Evolutionary conservation across 2,888 invertebrate species (phyloP), one percentile per base, ranked within the genome.

Genomic region (Petrophora chlorosata): DNA sequence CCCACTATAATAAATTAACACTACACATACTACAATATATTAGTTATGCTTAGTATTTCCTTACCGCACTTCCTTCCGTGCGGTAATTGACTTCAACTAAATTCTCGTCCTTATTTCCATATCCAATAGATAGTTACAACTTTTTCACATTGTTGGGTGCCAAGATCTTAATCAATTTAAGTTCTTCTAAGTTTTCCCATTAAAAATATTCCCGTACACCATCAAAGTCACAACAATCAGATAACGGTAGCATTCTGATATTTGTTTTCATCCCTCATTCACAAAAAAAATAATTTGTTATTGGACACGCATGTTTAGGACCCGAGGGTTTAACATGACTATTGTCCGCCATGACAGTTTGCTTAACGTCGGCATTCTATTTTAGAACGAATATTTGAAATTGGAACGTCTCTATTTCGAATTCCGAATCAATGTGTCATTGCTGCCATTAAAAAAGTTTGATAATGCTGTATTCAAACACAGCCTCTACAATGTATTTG

Each of bases 281-380:
- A 59, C 30, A 56, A 69, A 70, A 70, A 76, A 67, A 67, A 67
- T 65, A 66, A 73, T 70, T 71, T 76, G 82, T 76, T 81, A 79
- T 81, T 73, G 67, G 75, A 82, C 81, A 82, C 74, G 77, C 67
- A 63, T 71, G 67, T 73, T 73, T 71, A 63, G 70, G 62, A 65
- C 51, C 61, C 63, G 70, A 72, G 53, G 47, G 75, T 73, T 61
- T 65, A 72, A 68, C 69, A 43, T 35, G 35, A 55, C 72, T 65
- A 74, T 84, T 84, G 84, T 85, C 50, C 53, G 33, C 57, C 44
- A 52, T 84, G 84, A 85, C 85, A 84, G 82, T 76, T 77, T 73
- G 69, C 71, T 75, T 80, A 83, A 81, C 81, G 80, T 63, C 63
- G 66, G 63, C 60, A 48, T 76, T 75, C 68, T 61, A 60, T 64